A percentile compares a stretch with the other conserved stretches of the same genome.
Evolutionary conservation across 2,888 invertebrate species (phyloP).

Genomic region (Eupithecia exiguata): DNA sequence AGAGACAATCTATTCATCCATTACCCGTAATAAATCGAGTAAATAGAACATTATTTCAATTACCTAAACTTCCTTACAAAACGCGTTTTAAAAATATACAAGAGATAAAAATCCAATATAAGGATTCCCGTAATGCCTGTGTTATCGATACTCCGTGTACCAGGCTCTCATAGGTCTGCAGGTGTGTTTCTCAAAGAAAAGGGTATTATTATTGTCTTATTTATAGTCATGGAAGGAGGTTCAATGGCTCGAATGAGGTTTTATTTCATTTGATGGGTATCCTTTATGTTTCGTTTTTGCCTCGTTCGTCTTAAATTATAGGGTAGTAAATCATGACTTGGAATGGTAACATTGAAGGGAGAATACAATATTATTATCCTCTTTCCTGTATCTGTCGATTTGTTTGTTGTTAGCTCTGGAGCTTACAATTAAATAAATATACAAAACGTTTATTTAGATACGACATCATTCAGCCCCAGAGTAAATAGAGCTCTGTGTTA

Average conservation of each 20-base stretch:
- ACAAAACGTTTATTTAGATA: background rate
- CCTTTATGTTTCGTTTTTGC: constrained; percentile 13
- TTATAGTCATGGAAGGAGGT: constrained; percentile 21
- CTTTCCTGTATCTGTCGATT: background rate
- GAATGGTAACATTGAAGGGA: constrained; percentile 1
- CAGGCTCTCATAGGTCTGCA: constrained; percentile 45
- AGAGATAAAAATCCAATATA: constrained; percentile 20
- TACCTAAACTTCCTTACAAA: background rate
- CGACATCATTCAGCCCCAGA: background rate
- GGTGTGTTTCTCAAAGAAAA: constrained; percentile 31
- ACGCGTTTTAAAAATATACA: background rate
- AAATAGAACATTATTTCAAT: background rate
- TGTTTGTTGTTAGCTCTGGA: background rate
- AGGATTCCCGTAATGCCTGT: constrained; percentile 39
- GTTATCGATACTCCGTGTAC: constrained; percentile 50
- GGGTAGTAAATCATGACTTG: constrained; percentile 7
- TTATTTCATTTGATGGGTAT: constrained; percentile 22
- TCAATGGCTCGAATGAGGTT: constrained; percentile 25
- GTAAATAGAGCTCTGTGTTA: background rate
- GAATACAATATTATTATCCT: background rate
- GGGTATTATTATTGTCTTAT: constrained; percentile 21
- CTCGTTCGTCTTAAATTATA: constrained; percentile 13
- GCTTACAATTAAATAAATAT: background rate
- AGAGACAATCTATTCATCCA: background rate
- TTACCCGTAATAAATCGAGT: background rate